These are phyloP conservation scores for Tuta absoluta DNA, from an alignment of 2,888 invertebrate species.

Conservation along the genomic window DNA sequence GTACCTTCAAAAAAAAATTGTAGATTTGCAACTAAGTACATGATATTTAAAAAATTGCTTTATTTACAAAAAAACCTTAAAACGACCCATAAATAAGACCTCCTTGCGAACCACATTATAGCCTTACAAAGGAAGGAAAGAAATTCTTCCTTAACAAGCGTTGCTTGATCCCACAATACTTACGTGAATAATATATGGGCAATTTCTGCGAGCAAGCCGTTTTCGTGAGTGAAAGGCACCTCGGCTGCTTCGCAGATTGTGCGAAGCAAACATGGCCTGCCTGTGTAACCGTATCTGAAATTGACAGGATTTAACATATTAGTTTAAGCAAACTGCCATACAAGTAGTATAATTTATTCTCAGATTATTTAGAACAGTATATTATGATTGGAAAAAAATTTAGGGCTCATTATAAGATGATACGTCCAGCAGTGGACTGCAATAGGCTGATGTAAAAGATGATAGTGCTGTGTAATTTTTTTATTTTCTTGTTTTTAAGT, in stretches of 20 bases:
- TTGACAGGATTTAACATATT: conserved; percentile 37
- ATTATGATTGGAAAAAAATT: too few relatives aligned
- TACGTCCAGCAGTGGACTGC: too few relatives aligned
- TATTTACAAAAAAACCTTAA: background rate
- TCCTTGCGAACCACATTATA: background rate
- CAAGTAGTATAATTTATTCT: too few relatives aligned
- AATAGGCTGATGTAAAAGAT: too few relatives aligned
- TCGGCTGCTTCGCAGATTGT: conserved; percentile 89
- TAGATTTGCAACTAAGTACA: too few relatives aligned
- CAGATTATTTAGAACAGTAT: too few relatives aligned
- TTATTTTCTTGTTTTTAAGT: background rate
- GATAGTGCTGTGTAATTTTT: too few relatives aligned
- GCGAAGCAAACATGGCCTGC: conserved; percentile 86
- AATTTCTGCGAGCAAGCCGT: conserved; percentile 88
- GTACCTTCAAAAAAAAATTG: too few relatives aligned
- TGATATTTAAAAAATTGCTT: background rate
- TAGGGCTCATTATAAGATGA: too few relatives aligned
- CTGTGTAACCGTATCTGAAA: conserved; percentile 83
- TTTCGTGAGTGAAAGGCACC: conserved; percentile 84
- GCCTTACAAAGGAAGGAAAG: conserved; percentile 2
- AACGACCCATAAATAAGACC: background rate
- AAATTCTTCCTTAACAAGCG: conserved; percentile 8
- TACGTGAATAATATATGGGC: conserved; percentile 88
- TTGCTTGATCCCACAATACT: conserved; percentile 52
- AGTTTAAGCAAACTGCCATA: background rate